Conservation (phyloP, 2,888 invertebrate genomes). For the Rotaria socialis region DNA sequence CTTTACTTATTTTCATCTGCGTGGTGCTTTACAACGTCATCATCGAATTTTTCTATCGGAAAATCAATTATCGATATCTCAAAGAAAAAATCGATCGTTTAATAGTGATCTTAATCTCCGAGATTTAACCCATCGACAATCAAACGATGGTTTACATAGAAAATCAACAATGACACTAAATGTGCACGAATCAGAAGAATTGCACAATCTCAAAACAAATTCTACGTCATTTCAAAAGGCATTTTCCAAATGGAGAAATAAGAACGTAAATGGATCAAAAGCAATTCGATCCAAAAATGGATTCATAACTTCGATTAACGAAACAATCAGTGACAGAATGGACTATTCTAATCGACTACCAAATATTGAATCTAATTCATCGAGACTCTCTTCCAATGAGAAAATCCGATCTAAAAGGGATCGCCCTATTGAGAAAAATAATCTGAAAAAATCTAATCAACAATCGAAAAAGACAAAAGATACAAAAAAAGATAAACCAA, state of each 20-base stretch:
- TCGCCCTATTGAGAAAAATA: slow-evolving; percentile 50
- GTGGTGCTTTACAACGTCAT: slow-evolving; percentile 59
- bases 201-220: slow-evolving; percentile 55
- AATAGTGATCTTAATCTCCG: neutral
- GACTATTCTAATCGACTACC: slow-evolving; percentile 20
- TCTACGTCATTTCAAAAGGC: slow-evolving; percentile 57
- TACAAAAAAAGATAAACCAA: neutral
- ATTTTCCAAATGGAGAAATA: slow-evolving; percentile 52
- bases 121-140: neutral
- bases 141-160: neutral
- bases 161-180: neutral
- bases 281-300: neutral
- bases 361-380: slow-evolving; percentile 52
- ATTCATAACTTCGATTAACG: slow-evolving; percentile 47
- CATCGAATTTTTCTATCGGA: slow-evolving; percentile 53
- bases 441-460: neutral
- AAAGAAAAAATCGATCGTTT: neutral
- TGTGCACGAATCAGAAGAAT: slow-evolving; percentile 48
- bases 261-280: neutral
- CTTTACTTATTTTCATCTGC: slow-evolving; percentile 58
- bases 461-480: neutral
- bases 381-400: neutral
- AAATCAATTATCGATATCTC: neutral
- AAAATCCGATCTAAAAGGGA: slow-evolving; percentile 50
- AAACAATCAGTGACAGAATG: slow-evolving; percentile 48